Conservation (phyloP, 2,113 vertebrate species). For the Phrynosoma blainvillii region DNA sequence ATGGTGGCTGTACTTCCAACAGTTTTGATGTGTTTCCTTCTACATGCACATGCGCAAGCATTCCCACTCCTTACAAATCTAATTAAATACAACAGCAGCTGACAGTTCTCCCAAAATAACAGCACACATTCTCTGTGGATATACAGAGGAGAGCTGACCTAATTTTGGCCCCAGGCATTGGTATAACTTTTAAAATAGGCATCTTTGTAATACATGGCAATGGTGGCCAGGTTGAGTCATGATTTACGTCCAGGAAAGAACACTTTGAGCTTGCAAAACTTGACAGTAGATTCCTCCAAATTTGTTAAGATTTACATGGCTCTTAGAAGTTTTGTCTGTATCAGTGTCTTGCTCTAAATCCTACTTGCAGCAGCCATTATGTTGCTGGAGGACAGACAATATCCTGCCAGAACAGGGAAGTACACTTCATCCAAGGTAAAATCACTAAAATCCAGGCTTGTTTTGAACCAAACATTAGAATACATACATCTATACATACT, state of each 20-base stretch:
- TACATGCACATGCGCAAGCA: not conserved
- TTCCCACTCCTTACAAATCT: constrained; percentile 51
- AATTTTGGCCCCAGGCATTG: constrained; percentile 54
- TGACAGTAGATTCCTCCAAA: constrained; percentile 66
- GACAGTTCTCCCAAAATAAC: constrained; percentile 61
- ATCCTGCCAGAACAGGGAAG: constrained; percentile 59
- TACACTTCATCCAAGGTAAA: constrained; percentile 40
- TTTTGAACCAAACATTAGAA: not conserved
- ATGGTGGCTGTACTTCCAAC: constrained; percentile 56
- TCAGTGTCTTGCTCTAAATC: constrained; percentile 50
- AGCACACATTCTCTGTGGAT: constrained; percentile 33
- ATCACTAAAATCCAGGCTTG: not conserved
- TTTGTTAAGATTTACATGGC: constrained; percentile 37
- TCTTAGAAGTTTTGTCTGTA: constrained; percentile 33
- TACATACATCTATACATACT: not conserved
- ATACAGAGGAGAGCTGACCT: constrained; percentile 43
- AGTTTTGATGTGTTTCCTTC: constrained; percentile 49
- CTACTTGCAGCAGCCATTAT: constrained; percentile 15
- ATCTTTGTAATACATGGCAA: constrained; percentile 57
- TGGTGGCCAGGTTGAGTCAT: constrained; percentile 58
- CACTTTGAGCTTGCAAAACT: constrained; percentile 59
- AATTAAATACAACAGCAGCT: constrained; percentile 55
- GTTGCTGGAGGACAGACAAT: constrained; percentile 45
- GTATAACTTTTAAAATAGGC: constrained; percentile 70
- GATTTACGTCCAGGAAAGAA: constrained; percentile 70